phyloP scores from a whole-genome alignment of 2,888 invertebrate genomes.

The Mesoligia furuncula region DNA sequence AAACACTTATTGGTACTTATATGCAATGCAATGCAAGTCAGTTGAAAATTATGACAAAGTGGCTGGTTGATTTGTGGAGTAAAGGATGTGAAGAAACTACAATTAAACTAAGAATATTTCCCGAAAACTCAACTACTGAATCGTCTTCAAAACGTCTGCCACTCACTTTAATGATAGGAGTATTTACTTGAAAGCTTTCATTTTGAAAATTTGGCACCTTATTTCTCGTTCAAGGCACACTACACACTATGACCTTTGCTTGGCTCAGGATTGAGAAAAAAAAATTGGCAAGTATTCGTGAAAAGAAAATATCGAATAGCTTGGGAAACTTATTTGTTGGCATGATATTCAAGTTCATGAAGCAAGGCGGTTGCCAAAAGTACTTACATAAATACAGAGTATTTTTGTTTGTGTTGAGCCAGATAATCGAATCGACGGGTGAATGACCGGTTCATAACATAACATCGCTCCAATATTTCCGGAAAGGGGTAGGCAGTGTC shows the following conservation, averaged over 20 bases:
- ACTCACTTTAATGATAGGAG: neutral
- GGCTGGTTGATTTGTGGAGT: neutral
- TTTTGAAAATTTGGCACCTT: conserved; percentile 36
- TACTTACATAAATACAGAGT: neutral
- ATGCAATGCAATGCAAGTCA: neutral
- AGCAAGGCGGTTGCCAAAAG: conserved; percentile 40
- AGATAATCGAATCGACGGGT: neutral
- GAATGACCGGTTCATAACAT: conserved; percentile 21
- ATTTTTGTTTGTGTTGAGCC: conserved; percentile 38
- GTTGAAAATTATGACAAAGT: neutral
- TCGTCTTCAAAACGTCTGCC: neutral
- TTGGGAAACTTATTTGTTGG: conserved; percentile 28
- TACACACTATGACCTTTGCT: conserved; percentile 28
- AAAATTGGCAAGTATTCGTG: conserved; percentile 31
- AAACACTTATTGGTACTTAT: neutral
- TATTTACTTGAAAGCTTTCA: neutral
- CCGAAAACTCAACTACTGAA: neutral
- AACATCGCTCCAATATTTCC: neutral
- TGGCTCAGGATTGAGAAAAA: neutral
- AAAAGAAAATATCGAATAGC: conserved; percentile 21
- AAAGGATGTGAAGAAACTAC: neutral
- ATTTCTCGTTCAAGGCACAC: conserved; percentile 19
- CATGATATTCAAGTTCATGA: conserved; percentile 47
- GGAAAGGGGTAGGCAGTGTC: neutral
- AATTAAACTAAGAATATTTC: neutral